phyloP scores from a whole-genome alignment of 2,888 invertebrate species.

The Buathra laborator region DNA sequence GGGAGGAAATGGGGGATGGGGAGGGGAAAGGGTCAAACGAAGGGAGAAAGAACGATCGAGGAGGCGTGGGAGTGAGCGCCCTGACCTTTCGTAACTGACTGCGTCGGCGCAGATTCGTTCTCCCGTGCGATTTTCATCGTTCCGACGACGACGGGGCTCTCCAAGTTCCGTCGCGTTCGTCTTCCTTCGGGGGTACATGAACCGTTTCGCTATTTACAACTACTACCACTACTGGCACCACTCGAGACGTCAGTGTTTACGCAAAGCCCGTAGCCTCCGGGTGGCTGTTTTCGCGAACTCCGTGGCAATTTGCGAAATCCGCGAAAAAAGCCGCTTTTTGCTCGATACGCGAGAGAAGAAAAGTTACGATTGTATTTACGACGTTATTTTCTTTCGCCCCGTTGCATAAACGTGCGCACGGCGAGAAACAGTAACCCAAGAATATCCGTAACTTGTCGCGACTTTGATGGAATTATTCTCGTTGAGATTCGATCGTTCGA shows the following conservation, averaged over 20 bases:
- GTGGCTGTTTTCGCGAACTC: conserved; percentile 19
- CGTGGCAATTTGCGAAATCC: conserved; percentile 27
- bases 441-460: conserved; percentile 1
- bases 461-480: conserved; percentile 60
- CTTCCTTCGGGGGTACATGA: conserved; percentile 50
- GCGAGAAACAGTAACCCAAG: background rate
- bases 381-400: background rate
- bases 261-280: conserved; percentile 58
- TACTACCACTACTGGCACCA: conserved; percentile 18
- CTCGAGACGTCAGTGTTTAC: conserved; percentile 68
- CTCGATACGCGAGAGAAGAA: background rate
- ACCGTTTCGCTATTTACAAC: conserved; percentile 52
- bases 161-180: conserved; percentile 43
- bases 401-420: background rate
- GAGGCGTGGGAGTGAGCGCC: conserved; percentile 57
- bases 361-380: background rate
- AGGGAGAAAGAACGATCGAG: conserved; percentile 16
- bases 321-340: background rate
- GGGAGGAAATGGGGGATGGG: background rate
- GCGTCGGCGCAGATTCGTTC: conserved; percentile 76
- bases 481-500: conserved; percentile 61
- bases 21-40: conserved; percentile 21
- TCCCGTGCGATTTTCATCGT: conserved; percentile 47
- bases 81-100: conserved; percentile 76
- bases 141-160: conserved; percentile 3